Conservation (phyloP, 2,113 vertebrate species). For the Heterochromis multidens region DNA sequence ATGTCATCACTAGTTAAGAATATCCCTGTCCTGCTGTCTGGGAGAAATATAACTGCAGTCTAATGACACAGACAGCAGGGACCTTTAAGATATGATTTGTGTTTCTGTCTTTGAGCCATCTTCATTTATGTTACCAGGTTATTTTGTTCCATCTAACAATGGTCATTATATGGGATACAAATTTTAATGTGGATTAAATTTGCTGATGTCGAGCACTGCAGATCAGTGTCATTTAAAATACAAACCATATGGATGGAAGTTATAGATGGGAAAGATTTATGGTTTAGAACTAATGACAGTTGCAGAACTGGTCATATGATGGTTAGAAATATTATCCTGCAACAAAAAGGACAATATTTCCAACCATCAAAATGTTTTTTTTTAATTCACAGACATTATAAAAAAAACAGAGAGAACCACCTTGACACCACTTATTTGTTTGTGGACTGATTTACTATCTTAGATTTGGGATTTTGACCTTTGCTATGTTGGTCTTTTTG, state of each 20-base stretch:
- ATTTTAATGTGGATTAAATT: neutral
- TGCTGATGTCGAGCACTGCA: neutral
- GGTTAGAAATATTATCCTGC: no score
- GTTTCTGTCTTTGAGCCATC: neutral
- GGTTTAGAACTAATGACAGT: neutral
- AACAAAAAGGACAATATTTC: no score
- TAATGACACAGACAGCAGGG: constrained; percentile 10
- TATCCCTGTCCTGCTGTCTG: constrained; percentile 18
- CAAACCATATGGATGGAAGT: neutral
- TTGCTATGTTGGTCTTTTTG: no score
- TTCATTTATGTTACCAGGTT: constrained; percentile 12
- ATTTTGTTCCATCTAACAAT: neutral
- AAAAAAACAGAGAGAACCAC: no score
- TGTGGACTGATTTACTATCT: no score
- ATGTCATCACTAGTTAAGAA: constrained; percentile 33
- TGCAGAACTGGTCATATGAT: no score
- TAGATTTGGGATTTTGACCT: no score
- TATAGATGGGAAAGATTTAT: neutral
- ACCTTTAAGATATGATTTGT: neutral
- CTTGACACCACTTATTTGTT: no score
- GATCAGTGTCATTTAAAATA: neutral
- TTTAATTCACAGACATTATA: no score
- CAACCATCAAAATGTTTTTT: no score
- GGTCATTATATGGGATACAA: neutral
- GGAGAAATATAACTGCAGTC: constrained; percentile 26